phyloP scores from a whole-genome alignment of 2,888 invertebrate genomes.

The Acrobasis repandana region DNA sequence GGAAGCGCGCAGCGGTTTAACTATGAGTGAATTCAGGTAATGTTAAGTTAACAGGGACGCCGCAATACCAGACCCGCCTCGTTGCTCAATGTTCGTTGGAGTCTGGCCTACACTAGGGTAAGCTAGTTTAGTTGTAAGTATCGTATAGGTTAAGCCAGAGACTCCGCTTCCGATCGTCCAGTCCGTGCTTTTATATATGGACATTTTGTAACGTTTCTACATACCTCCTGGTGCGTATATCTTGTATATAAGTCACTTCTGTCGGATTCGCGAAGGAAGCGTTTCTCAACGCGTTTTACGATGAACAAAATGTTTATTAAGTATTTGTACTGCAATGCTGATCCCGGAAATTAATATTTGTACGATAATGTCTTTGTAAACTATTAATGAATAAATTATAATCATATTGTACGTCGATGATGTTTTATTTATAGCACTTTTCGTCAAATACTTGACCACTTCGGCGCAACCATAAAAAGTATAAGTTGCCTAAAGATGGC shows the following conservation, averaged over 20 bases:
- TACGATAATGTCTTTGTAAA: conserved; percentile 81
- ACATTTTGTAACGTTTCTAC: conserved; percentile 32
- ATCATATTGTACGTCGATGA: conserved; percentile 67
- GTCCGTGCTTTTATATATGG: conserved; percentile 53
- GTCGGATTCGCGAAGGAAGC: conserved; percentile 36
- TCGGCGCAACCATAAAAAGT: neutral
- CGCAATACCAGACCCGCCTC: conserved; percentile 62
- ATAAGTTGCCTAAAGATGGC: neutral
- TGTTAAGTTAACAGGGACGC: conserved; percentile 61
- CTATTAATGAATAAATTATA: conserved; percentile 83
- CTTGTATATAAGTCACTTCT: conserved; percentile 57
- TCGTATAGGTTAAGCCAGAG: conserved; percentile 54
- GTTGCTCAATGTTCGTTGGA: conserved; percentile 30
- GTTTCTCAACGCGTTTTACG: conserved; percentile 42
- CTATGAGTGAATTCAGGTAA: conserved; percentile 46
- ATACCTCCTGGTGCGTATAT: conserved; percentile 60
- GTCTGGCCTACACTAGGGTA: conserved; percentile 60
- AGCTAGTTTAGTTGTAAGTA: conserved; percentile 70
- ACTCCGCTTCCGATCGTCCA: conserved; percentile 60
- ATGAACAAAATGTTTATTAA: conserved; percentile 52
- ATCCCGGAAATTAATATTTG: conserved; percentile 68
- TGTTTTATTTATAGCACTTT: conserved; percentile 54
- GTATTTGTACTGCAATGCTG: conserved; percentile 54
- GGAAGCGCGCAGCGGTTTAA: conserved; percentile 52
- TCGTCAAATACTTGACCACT: neutral